Evolutionary conservation across 2,113 vertebrate species (phyloP), one percentile per base, ranked within the genome.

Genomic region (Pandion haliaetus): DNA sequence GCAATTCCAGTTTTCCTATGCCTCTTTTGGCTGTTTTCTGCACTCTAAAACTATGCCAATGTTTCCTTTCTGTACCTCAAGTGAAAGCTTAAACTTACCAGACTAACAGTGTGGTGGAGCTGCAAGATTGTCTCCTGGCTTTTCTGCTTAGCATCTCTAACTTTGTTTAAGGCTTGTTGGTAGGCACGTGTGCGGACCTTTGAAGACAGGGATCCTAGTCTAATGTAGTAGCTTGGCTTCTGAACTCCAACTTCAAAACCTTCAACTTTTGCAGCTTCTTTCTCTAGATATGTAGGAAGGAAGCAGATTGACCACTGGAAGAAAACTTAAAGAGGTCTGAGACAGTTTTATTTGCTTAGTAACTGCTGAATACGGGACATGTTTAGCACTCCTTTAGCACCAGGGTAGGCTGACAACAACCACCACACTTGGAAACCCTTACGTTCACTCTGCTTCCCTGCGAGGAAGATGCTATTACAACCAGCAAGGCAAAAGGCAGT

Each of bases 41-140:
- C 34, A 79, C 38, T 58, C 36, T 15, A 36, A 78, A 76, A 10
- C 17, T 77, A 73, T 8, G 8, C 10, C 9, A 82, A 26, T 3
- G 23, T 40, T 61, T 32, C 13, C 1, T 73, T 77, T 86, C 44
- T 14, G 71, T 9, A 25, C 3, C 8, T n/a, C 10, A 92, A 80
- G 17, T 9, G 25, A 32, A 90, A 79, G 28, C 29, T 85, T 66
- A 58, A 67, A 98, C 99, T 97, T 97, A 99, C 99, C 98, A 99
- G 92, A 93, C 98, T 98, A 63, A 99, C 97, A 29, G 98, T 98
- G 55, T 98, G 96, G 92, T 98, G 97, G 2, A 99, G 98, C 88
- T 99, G 98, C 62, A 98, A 98, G 90, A 99, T 99, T 47, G 99
- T 98, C 38, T 99, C 98, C 91, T 98, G 98, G 96, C 99, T 98